Evolutionary conservation across 2,797 vertebrate species (phyloP).

Genomic region (Takifugu rubripes): DNA sequence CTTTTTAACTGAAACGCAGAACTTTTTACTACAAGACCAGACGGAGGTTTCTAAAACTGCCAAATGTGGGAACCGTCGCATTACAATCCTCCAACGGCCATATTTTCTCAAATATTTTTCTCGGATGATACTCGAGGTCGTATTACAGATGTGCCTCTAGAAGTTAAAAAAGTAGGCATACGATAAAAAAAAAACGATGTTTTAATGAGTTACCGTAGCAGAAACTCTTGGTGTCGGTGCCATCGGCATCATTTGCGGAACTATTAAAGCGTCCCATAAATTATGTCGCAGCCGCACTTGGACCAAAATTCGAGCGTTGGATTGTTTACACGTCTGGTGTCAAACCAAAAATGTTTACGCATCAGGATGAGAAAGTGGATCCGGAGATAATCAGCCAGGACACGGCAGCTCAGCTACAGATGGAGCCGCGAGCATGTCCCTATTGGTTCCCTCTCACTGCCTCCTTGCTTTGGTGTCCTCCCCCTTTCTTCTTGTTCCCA

Average conservation of each 20-base stretch:
- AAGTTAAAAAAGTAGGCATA: too few relatives aligned
- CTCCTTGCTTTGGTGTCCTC: constrained; percentile 64
- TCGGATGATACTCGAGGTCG: too few relatives aligned
- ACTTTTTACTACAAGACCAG: not conserved
- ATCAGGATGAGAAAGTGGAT: not conserved
- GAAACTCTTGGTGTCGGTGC: too few relatives aligned
- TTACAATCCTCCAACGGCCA: too few relatives aligned
- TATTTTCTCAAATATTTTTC: too few relatives aligned
- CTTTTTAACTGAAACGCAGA: constrained; percentile 35
- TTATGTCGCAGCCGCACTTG: constrained; percentile 34
- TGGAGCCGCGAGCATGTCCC: constrained; percentile 59
- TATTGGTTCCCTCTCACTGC: constrained; percentile 53
- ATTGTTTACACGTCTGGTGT: constrained; percentile 65
- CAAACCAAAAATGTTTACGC: constrained; percentile 71
- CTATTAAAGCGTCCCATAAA: not conserved
- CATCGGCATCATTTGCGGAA: not conserved
- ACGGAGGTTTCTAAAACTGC: constrained; percentile 37
- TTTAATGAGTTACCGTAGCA: too few relatives aligned
- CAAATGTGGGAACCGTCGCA: constrained; percentile 31
- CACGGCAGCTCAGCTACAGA: constrained; percentile 36
- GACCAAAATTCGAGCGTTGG: constrained; percentile 53
- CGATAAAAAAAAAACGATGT: too few relatives aligned
- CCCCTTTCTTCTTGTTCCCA: constrained; percentile 65
- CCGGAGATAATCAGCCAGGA: constrained; percentile 5
- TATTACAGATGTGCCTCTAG: too few relatives aligned